Percentiles rank a stretch among this genome's conserved stretches.
Conservation (phyloP, 2,888 invertebrate genomes). For the Athripsodes cinereus region DNA sequence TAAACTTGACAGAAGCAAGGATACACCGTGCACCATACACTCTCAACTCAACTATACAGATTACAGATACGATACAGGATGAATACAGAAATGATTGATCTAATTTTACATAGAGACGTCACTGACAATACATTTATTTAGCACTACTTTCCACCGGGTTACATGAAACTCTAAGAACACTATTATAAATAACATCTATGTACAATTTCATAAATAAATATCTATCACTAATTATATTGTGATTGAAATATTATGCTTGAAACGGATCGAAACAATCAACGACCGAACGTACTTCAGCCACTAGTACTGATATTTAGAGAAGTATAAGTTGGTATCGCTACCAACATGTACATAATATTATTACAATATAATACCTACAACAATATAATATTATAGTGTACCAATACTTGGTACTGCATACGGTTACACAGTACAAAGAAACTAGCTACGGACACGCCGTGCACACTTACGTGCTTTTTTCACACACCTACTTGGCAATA, state of each 20-base stretch:
- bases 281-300: slow-evolving; percentile 11
- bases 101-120: slow-evolving; percentile 24
- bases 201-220: slow-evolving; percentile 15
- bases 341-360: background rate
- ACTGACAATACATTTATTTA: slow-evolving; percentile 21
- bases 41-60: too few species aligned
- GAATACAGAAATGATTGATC: slow-evolving; percentile 19
- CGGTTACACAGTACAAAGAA: background rate
- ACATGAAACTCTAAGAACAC: slow-evolving; percentile 20
- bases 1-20: slow-evolving; percentile 17
- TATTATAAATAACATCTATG: slow-evolving; percentile 12
- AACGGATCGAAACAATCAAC: slow-evolving; percentile 18
- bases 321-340: background rate
- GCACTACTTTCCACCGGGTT: slow-evolving; percentile 13
- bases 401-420: slow-evolving; percentile 9
- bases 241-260: slow-evolving; percentile 15
- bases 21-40: background rate
- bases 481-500: slow-evolving; percentile 20
- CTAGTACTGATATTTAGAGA: background rate
- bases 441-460: background rate
- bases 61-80: too few species aligned
- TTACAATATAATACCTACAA: slow-evolving; percentile 3
- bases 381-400: background rate
- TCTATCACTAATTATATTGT: slow-evolving; percentile 18
- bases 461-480: slow-evolving; percentile 20